Evolutionary conservation across 2,797 vertebrate genomes (phyloP), one percentile per base, ranked within the genome.

Genomic region (Jordanella pulchra): DNA sequence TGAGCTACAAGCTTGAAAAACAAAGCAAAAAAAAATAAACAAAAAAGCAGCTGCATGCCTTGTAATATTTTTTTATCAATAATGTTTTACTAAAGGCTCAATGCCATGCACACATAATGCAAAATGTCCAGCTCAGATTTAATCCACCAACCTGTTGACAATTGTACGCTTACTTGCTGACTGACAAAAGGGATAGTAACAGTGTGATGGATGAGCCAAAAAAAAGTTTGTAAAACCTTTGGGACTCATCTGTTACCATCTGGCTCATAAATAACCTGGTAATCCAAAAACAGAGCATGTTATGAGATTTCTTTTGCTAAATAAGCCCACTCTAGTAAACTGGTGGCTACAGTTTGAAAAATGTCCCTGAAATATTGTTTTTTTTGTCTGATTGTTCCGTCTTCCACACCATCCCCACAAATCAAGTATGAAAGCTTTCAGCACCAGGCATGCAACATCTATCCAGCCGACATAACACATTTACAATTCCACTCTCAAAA

Each of bases 381-480:
- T 79, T 83, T 64, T 70, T 71, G 78, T 81, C 73, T 73, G 76
- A 90, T 80, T 79, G 65, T 88, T 73, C 25, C 6, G 67, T 78
- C 65, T 76, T 81, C 47, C 6, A 27, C 71, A 2, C 63, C 71
- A 80, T 82, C 79, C 65, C 69, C 77, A 85, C 73, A 28, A 82
- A 76, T 79, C 66, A 71, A 72, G 81, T 76, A 67, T 56, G 84
- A 83, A 89, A 86, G 76, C 75, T 85, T 69, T 84, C 80, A 80
- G 71, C 76, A 73, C 63, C 79, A 32, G 78, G 45, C 90, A 90
- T 91, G 91, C 90, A 89, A 79, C 32, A 82, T 77, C 81, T 75
- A 84, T 67, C 77, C 80, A 66, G 75, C 66, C 53, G 73, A 44
- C 74, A 51, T 50, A 72, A 85, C 75, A 85, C 66, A 67, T 83